Conservation (phyloP, 2,888 invertebrate species). For the Dermolepida albohirtum region DNA sequence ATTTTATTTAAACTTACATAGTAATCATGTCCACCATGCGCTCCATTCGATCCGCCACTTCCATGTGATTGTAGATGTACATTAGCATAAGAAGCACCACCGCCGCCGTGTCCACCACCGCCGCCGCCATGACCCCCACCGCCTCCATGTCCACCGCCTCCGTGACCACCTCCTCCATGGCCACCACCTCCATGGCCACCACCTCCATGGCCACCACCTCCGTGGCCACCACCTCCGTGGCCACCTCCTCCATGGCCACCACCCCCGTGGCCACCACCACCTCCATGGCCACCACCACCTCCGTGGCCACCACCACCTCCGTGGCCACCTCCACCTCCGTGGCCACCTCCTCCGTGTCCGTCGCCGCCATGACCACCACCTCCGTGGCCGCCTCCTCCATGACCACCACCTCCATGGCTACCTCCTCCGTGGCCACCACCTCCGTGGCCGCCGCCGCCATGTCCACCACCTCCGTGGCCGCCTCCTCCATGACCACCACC, state of each 20-base stretch:
- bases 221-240: background rate
- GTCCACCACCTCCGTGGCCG: background rate
- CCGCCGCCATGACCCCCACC: background rate
- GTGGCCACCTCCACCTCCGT: background rate
- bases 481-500: background rate
- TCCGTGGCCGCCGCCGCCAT: conserved; percentile 1
- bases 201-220: background rate
- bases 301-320: conserved; percentile 3
- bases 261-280: conserved; percentile 5
- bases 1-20: conserved; percentile 25
- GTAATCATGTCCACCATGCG: conserved; percentile 41
- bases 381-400: background rate
- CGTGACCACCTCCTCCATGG: background rate
- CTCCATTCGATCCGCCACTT: conserved; percentile 22
- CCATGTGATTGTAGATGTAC: conserved; percentile 33
- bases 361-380: conserved; percentile 9
- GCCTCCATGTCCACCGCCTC: background rate
- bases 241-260: conserved; percentile 1
- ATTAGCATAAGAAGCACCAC: conserved; percentile 22
- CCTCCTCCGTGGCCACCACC: background rate
- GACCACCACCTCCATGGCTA: background rate
- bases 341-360: background rate
- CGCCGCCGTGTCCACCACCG: background rate
- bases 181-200: background rate
- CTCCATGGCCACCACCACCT: background rate